A percentile compares a stretch with the other conserved stretches of the same genome.
These are phyloP conservation scores for Pseudomyrmex cubaensis DNA, from an alignment of 1,140 invertebrate species.

Conservation along the genomic window DNA sequence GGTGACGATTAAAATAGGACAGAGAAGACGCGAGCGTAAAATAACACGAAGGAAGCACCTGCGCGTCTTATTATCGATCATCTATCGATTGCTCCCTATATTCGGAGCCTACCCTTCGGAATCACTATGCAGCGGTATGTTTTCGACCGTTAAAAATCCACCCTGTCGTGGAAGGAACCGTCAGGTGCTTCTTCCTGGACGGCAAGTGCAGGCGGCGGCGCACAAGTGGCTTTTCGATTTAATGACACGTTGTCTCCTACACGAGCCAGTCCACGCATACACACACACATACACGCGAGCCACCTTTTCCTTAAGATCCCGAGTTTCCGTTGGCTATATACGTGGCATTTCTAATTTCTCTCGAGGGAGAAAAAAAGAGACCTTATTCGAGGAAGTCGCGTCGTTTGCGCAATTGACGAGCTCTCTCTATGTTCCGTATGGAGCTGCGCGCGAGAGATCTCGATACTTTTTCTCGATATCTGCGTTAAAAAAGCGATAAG, in stretches of 20 bases:
- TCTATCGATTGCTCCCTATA: constrained; percentile 76
- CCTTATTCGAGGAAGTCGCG: no score
- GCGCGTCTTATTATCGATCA: constrained; percentile 80
- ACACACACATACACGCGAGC: constrained; percentile 52
- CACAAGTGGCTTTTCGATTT: constrained; percentile 83
- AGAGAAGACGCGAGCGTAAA: constrained; percentile 59
- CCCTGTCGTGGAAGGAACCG: constrained; percentile 73
- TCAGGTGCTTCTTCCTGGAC: constrained; percentile 84
- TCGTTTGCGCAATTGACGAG: no score
- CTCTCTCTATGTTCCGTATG: no score
- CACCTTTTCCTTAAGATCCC: constrained; percentile 44
- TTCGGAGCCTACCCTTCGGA: constrained; percentile 60
- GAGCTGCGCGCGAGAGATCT: background rate
- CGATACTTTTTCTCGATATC: background rate
- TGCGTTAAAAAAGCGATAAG: background rate
- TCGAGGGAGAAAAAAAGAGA: background rate
- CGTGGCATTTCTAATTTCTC: constrained; percentile 20
- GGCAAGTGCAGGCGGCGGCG: constrained; percentile 80
- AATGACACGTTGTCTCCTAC: constrained; percentile 78
- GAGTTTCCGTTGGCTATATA: constrained; percentile 64
- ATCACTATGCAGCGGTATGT: constrained; percentile 72
- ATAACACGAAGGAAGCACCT: constrained; percentile 75
- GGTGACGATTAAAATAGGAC: constrained; percentile 11
- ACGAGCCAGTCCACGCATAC: constrained; percentile 26
- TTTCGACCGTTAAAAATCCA: constrained; percentile 80